phyloP scores from a whole-genome alignment of 2,888 invertebrate species.

The Colostygia pectinataria region DNA sequence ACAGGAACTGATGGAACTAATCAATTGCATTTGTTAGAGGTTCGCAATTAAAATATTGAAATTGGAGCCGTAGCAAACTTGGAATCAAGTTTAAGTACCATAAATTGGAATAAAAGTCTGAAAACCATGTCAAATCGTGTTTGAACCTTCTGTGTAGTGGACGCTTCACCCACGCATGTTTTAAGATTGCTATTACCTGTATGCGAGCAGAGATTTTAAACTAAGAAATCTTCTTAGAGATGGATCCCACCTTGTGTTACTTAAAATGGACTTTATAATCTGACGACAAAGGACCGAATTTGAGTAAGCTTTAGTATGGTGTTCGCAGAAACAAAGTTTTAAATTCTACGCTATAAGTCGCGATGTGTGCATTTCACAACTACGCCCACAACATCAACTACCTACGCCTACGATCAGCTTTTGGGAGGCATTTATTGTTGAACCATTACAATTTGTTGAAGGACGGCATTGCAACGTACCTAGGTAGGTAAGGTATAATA shows the following conservation, averaged over 20 bases:
- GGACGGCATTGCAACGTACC: constrained; percentile 15
- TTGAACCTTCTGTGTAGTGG: constrained; percentile 48
- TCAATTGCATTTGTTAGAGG: constrained; percentile 1
- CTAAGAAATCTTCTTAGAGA: constrained; percentile 45
- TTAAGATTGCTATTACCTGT: constrained; percentile 51
- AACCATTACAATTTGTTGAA: constrained; percentile 34
- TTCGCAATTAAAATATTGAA: constrained; percentile 7
- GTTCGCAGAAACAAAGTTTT: constrained; percentile 49
- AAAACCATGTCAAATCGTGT: constrained; percentile 50
- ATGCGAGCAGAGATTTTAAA: constrained; percentile 51
- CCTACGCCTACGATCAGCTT: constrained; percentile 56
- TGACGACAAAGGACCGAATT: constrained; percentile 33
- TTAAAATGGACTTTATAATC: constrained; percentile 38
- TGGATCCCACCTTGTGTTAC: constrained; percentile 32
- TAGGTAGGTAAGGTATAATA: constrained; percentile 1
- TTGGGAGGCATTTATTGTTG: constrained; percentile 46
- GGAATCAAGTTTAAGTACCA: constrained; percentile 12
- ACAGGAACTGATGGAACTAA: neutral
- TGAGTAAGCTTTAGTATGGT: constrained; percentile 17
- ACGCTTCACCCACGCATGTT: constrained; percentile 56
- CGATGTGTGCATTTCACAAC: constrained; percentile 62
- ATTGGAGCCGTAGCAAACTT: neutral
- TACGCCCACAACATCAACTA: constrained; percentile 54
- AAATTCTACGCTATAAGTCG: constrained; percentile 43
- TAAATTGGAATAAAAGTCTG: constrained; percentile 45